Conservation (phyloP, 2,113 vertebrate species). For the Anguilla rostrata region DNA sequence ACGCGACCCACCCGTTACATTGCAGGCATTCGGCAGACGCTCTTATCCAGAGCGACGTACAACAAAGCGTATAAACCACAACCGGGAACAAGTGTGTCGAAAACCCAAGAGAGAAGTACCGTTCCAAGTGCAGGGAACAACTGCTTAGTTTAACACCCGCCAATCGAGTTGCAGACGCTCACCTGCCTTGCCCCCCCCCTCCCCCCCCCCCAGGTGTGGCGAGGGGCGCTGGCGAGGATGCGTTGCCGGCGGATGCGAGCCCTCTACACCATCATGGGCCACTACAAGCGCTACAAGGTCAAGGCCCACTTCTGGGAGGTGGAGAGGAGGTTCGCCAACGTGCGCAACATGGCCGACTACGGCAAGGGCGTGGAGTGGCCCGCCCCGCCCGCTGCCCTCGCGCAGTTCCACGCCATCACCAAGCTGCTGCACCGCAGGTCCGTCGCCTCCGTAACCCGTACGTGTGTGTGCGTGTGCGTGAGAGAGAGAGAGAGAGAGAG, state of each 20-base stretch:
- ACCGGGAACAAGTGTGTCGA: too few relatives aligned
- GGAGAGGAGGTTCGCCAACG: slow-evolving; percentile 71
- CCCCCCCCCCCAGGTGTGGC: slow-evolving; percentile 82
- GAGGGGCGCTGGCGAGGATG: slow-evolving; percentile 80
- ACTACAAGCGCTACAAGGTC: slow-evolving; percentile 85
- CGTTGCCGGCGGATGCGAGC: slow-evolving; percentile 75
- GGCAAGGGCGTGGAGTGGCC: slow-evolving; percentile 83
- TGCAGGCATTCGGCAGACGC: too few relatives aligned
- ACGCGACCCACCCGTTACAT: too few relatives aligned
- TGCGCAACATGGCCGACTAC: slow-evolving; percentile 74
- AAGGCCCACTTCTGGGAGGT: slow-evolving; percentile 81
- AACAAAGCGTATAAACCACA: too few relatives aligned
- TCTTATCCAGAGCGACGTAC: too few relatives aligned
- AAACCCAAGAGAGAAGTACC: too few relatives aligned
- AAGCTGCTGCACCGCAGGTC: slow-evolving; percentile 79
- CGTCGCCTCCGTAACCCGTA: slow-evolving; percentile 14
- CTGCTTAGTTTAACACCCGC: too few relatives aligned
- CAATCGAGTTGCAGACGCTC: not conserved
- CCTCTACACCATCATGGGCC: slow-evolving; percentile 81
- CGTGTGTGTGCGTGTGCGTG: slow-evolving; percentile 8
- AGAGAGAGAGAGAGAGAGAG: not conserved
- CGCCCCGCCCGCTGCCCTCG: slow-evolving; percentile 66
- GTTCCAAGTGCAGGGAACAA: too few relatives aligned
- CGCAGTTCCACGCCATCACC: slow-evolving; percentile 78
- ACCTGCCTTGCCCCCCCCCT: not conserved